phyloP scores from a whole-genome alignment of 2,797 vertebrate species.

The Stomatorhinus walkeri region DNA sequence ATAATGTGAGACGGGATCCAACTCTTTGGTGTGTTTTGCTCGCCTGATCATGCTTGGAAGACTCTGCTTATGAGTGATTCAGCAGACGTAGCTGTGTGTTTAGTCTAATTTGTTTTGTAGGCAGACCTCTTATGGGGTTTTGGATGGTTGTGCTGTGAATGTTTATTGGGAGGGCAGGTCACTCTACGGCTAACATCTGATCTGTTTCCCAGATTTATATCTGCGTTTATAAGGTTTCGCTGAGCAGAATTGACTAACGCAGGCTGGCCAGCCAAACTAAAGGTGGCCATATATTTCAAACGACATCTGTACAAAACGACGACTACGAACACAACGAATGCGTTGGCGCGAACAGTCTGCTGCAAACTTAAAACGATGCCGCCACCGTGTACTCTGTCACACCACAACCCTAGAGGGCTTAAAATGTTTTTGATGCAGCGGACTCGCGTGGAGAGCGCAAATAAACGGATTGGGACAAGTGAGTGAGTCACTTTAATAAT shows the following conservation, averaged over 20 bases:
- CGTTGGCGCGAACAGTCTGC: neutral
- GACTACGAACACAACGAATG: too few species aligned
- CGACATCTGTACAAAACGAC: neutral
- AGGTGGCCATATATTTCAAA: neutral
- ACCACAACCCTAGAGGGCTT: neutral
- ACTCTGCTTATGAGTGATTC: neutral
- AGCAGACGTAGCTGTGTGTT: neutral
- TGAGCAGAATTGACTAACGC: neutral
- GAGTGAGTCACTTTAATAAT: neutral
- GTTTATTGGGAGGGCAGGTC: neutral
- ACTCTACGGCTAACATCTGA: neutral
- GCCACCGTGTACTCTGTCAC: neutral
- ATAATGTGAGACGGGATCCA: neutral
- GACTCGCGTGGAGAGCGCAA: neutral
- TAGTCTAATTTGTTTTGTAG: neutral
- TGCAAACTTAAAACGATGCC: neutral
- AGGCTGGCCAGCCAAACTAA: neutral
- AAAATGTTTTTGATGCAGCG: neutral
- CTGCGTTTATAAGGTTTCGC: neutral
- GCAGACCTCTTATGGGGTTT: neutral
- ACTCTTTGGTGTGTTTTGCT: neutral
- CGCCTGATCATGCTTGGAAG: neutral
- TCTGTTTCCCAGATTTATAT: neutral
- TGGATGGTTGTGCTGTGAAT: neutral
- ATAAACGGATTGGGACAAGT: neutral